Conservation (phyloP, 2,797 vertebrate species). For the Rhynchotus rufescens region DNA sequence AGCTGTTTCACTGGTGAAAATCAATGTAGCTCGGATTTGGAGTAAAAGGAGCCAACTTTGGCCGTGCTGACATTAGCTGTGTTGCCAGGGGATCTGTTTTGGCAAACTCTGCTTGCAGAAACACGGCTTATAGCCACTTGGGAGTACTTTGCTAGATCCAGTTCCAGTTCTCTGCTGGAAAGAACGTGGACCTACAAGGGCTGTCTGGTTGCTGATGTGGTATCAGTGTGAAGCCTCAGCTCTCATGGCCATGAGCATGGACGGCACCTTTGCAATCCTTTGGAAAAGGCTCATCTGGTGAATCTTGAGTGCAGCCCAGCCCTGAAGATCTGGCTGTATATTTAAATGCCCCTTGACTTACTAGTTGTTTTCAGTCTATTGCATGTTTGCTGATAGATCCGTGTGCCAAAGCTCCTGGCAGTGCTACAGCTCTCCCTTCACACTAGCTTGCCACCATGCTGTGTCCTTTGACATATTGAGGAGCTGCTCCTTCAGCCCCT, state of each 20-base stretch:
- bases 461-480: too few species aligned
- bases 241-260: background rate
- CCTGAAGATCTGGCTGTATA: background rate
- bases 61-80: background rate
- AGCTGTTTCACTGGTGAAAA: constrained; percentile 18
- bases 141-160: background rate
- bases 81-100: background rate
- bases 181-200: background rate
- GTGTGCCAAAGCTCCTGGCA: background rate
- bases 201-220: background rate
- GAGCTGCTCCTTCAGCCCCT: background rate
- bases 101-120: background rate
- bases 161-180: background rate
- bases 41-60: background rate
- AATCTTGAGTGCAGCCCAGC: background rate
- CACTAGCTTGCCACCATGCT: background rate
- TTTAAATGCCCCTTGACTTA: background rate
- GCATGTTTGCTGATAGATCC: background rate
- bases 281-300: background rate
- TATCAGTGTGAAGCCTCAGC: background rate
- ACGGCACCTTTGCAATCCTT: background rate
- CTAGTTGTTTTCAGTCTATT: background rate
- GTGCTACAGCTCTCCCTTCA: background rate
- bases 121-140: background rate
- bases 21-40: background rate